phyloP scores from a whole-genome alignment of 2,113 vertebrate genomes.

The Hydropotes inermis region DNA sequence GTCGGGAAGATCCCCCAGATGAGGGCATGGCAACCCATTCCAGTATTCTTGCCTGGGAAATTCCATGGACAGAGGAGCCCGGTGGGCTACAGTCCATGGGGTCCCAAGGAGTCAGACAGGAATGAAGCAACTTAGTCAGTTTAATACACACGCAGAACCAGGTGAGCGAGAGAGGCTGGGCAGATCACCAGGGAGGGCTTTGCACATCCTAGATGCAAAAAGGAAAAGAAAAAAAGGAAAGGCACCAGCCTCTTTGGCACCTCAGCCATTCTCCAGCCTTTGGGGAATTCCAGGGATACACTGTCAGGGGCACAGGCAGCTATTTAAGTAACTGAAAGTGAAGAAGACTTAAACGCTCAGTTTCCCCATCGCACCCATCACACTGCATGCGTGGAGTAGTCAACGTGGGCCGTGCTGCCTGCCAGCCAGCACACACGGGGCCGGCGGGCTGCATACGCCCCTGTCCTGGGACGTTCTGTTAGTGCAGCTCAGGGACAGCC shows the following conservation, averaged over 20 bases:
- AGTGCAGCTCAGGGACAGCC: background rate
- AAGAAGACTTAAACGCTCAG: background rate
- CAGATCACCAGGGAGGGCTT: too few species aligned
- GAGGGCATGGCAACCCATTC: background rate
- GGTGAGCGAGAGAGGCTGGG: too few species aligned
- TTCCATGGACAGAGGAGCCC: background rate
- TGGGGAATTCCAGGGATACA: background rate
- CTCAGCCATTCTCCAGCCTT: background rate
- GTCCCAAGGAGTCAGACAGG: background rate
- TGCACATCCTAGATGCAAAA: background rate
- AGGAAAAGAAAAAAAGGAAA: background rate
- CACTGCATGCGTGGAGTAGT: background rate
- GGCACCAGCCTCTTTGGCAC: background rate
- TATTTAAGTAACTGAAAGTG: background rate
- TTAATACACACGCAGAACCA: background rate
- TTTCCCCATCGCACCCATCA: background rate
- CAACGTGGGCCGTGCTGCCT: background rate
- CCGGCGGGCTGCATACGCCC: fast-evolving
- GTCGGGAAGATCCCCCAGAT: background rate
- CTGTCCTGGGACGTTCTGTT: background rate
- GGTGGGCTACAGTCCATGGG: background rate
- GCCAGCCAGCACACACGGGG: background rate
- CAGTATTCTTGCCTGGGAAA: background rate
- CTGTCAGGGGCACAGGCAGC: background rate
- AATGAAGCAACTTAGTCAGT: background rate